phyloP scores from a whole-genome alignment of 2,888 invertebrate species.

The Chrysina gloriosa region DNA sequence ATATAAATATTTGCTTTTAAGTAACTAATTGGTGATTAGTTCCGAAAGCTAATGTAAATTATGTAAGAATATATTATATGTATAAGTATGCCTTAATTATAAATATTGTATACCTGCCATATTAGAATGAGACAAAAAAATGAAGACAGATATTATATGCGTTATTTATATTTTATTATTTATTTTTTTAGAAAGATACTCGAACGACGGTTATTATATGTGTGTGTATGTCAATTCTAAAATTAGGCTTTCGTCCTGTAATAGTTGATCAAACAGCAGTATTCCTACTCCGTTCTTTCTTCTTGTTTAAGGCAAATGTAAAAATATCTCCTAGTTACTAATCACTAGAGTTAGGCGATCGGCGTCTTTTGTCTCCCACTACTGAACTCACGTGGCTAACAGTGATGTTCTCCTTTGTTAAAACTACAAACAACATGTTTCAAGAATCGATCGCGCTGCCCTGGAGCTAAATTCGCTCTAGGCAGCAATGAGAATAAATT shows the following conservation, averaged over 20 bases:
- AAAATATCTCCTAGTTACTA: not conserved
- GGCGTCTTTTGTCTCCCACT: too few relatives aligned
- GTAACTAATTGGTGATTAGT: constrained; percentile 40
- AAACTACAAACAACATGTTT: too few relatives aligned
- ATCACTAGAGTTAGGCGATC: too few relatives aligned
- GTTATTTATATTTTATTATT: constrained; percentile 36
- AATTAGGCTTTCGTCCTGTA: constrained; percentile 13
- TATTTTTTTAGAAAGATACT: constrained; percentile 33
- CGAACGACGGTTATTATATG: constrained; percentile 19
- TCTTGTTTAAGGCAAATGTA: not conserved
- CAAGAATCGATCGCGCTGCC: too few relatives aligned
- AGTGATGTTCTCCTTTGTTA: too few relatives aligned
- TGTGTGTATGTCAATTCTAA: constrained; percentile 25
- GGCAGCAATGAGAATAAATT: too few relatives aligned
- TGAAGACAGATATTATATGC: constrained; percentile 16
- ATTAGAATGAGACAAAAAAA: constrained; percentile 24
- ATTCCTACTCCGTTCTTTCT: constrained; percentile 1
- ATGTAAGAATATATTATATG: constrained; percentile 27
- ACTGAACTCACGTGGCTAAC: too few relatives aligned
- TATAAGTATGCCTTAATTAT: constrained; percentile 45
- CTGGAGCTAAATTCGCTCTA: too few relatives aligned
- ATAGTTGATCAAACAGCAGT: constrained; percentile 5
- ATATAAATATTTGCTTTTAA: not conserved
- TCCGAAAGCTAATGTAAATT: constrained; percentile 17
- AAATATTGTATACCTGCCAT: constrained; percentile 41